These are phyloP conservation scores for Amblyopsis hoosieri DNA, from an alignment of 2,797 vertebrate species.

Conservation along the genomic window DNA sequence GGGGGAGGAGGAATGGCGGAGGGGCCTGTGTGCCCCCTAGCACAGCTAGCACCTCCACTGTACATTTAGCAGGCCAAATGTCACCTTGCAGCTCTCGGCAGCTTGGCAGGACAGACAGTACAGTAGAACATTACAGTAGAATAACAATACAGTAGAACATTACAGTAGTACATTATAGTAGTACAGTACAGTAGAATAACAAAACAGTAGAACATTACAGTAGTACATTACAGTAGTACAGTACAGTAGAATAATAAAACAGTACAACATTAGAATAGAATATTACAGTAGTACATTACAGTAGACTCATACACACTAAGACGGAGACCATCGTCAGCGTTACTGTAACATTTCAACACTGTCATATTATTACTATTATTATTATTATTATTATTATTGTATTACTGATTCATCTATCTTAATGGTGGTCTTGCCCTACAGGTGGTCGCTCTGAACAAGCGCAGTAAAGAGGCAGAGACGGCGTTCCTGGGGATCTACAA, in stretches of 20 bases:
- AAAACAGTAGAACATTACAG: not conserved
- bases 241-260: no score
- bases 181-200: no score
- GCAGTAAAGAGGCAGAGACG: constrained; percentile 97
- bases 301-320: no score
- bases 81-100: constrained; percentile 52
- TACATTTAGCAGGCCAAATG: constrained; percentile 68
- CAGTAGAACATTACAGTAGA: not conserved
- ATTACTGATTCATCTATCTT: constrained; percentile 17
- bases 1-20: constrained; percentile 59
- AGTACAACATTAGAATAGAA: no score
- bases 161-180: no score
- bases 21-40: constrained; percentile 51
- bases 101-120: constrained; percentile 18
- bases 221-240: not conserved
- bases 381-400: not conserved
- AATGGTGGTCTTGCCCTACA: constrained; percentile 67
- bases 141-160: no score
- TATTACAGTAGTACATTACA: no score
- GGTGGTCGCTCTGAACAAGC: constrained; percentile 96
- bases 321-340: no score
- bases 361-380: no score
- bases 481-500: constrained; percentile 96
- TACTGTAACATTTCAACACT: no score
- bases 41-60: constrained; percentile 23